Base-by-base conservation (phyloP, 2,888 invertebrate genomes). In the Oscheius onirici region DNA sequence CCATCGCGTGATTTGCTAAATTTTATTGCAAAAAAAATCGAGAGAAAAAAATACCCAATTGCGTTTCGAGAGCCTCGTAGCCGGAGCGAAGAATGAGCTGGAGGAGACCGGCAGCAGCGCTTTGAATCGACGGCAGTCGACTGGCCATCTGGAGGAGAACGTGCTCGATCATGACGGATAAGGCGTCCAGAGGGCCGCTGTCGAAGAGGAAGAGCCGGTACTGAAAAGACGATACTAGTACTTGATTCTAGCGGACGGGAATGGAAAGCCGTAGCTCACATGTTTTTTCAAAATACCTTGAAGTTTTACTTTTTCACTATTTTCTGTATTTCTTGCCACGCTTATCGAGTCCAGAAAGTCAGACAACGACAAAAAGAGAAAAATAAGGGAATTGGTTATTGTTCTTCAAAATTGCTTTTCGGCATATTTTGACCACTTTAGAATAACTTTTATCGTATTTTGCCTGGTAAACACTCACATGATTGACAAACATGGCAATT, bases 401-500 rank as follows among this genome's bases (percentile, higher is more conserved):
- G 26, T 2, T 6, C 49, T 17, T 51, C n/a, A n/a, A n/a, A n/a
- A n/a, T n/a, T n/a, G n/a, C n/a, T n/a, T n/a, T n/a, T n/a, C n/a
- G n/a, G n/a, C n/a, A n/a, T n/a, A n/a, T n/a, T n/a, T n/a, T n/a
- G n/a, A n/a, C n/a, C n/a, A n/a, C n/a, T n/a, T n/a, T n/a, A n/a
- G n/a, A n/a, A n/a, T n/a, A n/a, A n/a, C n/a, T n/a, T n/a, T n/a
- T n/a, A n/a, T n/a, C n/a, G n/a, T n/a, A n/a, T n/a, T n/a, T n/a
- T n/a, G n/a, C n/a, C n/a, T n/a, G n/a, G n/a, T 6, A 34, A 34
- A n/a, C 1, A 43, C 24, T 43, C 69, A 87, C 88, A 76, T 94
- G 93, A 88, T 94, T 95, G 71, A 97, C 93, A 87, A 95, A 96
- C 0, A 94, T 93, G 78, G 96, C 91, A 60, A 97, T 89, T 0